Percentiles rank a stretch among this genome's conserved stretches.
phyloP scores from a whole-genome alignment of 2,888 invertebrate species.

The Hydroisotoma schaefferi region DNA sequence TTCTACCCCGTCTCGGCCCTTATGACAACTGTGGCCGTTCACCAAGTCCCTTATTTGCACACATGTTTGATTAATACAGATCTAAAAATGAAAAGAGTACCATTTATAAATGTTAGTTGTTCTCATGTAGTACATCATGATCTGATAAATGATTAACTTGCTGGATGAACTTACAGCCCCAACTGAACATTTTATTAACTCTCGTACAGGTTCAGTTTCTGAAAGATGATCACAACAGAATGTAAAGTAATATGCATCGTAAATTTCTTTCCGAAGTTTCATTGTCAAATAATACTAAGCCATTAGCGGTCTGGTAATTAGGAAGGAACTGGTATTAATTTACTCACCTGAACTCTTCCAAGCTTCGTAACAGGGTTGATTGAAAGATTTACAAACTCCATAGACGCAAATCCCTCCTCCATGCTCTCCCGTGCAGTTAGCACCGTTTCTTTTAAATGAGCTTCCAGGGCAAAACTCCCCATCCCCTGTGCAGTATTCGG shows the following conservation, averaged over 20 bases:
- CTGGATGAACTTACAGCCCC: slow-evolving; percentile 16
- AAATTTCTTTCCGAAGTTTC: too few relatives aligned
- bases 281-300: too few relatives aligned
- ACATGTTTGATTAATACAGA: slow-evolving; percentile 38
- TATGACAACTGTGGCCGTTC: slow-evolving; percentile 30
- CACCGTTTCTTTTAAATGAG: slow-evolving; percentile 88
- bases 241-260: background rate
- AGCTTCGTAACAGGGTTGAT: slow-evolving; percentile 31
- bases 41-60: slow-evolving; percentile 28
- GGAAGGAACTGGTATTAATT: background rate
- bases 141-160: background rate
- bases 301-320: too few relatives aligned
- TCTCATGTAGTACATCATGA: background rate
- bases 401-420: slow-evolving; percentile 76
- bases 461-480: slow-evolving; percentile 85
- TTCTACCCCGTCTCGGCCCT: slow-evolving; percentile 19
- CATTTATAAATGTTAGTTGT: background rate
- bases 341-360: slow-evolving; percentile 31
- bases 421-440: slow-evolving; percentile 65
- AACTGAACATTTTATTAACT: slow-evolving; percentile 25
- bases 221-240: background rate
- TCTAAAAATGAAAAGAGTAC: slow-evolving; percentile 11
- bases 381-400: slow-evolving; percentile 64
- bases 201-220: slow-evolving; percentile 32
- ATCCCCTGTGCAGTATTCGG: slow-evolving; percentile 87